Evolutionary conservation across 1,140 invertebrate genomes (phyloP), one percentile per base, ranked within the genome.

Genomic region (Aphidius ervi): DNA sequence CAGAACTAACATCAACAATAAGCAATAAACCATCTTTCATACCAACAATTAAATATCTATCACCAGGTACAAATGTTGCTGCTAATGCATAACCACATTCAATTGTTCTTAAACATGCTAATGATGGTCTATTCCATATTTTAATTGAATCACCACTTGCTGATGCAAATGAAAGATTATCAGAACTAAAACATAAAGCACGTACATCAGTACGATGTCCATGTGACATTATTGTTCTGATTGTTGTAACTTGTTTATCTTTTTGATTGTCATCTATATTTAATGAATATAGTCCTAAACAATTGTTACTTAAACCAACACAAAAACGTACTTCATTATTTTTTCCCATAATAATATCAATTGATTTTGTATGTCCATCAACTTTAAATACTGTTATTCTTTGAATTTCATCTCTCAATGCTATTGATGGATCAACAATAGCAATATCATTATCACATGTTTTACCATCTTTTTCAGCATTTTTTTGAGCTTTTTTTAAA

Each of bases 141-240:
- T 98, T 98, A 5, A 97, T 80, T 23, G 88, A 87, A 68, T 97
- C 93, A 5, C 83, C 86, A 71, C 94, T 91, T 0, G 88, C 93
- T 0, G 95, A 92, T 16, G 91, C 83, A 64, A 97, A 84, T 5
- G 90, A 90, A 46, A 92, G 80, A 72, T 91, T 92, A 75, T 99
- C 95, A 23, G 92, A 93, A 73, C 93, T 96, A 70, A 99, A 96
- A 54, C 87, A 85, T 10, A 99, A 78, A 43, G 89, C 87, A 45
- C 93, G 81, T 4, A 97, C 88, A 76, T 98, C 92, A 52, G 88
- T 91, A 49, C 93, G 87, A 81, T 99, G 97, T 2, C 95, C 96
- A 48, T 82, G 78, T n/a, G 58, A 65, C 7, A 64, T 68, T 68
- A 84, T 68, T 10, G 72, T 71, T 56, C 79, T 70, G 39, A 83